A percentile compares a stretch with the other conserved stretches of the same genome.
phyloP scores from a whole-genome alignment of 2,888 invertebrate species.

The Macaria notata region DNA sequence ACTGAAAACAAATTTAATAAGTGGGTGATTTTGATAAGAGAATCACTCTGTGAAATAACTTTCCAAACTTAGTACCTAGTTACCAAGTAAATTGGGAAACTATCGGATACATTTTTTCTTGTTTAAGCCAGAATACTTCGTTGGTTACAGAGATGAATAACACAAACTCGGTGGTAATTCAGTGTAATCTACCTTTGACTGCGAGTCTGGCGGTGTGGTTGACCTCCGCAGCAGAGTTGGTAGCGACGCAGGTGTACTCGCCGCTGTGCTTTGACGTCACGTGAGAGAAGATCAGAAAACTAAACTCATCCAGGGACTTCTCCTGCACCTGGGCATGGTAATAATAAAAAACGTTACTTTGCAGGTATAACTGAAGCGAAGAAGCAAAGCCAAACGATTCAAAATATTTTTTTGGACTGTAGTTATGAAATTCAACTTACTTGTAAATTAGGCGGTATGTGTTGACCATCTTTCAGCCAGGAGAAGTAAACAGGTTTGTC shows the following conservation, averaged over 20 bases:
- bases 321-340: conserved; percentile 86
- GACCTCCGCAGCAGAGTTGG: conserved; percentile 87
- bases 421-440: conserved; percentile 51
- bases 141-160: no score
- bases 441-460: conserved; percentile 84
- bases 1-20: conserved; percentile 71
- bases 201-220: conserved; percentile 87
- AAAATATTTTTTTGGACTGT: no score
- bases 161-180: no score
- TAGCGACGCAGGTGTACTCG: conserved; percentile 87
- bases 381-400: no score
- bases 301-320: conserved; percentile 86
- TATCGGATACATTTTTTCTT: no score
- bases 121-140: no score
- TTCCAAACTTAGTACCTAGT: no score
- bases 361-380: no score
- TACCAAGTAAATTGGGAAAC: no score
- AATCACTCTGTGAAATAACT: no score
- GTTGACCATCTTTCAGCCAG: conserved; percentile 86
- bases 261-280: conserved; percentile 87
- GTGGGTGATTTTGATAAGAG: no score
- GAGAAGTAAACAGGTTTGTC: conserved; percentile 87
- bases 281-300: conserved; percentile 87
- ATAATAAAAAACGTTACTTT: no score
- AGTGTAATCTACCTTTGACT: conserved; percentile 90